A percentile compares a stretch with the other conserved stretches of the same genome.
Conservation (phyloP, 2,797 vertebrate species). For the Stomatorhinus walkeri region DNA sequence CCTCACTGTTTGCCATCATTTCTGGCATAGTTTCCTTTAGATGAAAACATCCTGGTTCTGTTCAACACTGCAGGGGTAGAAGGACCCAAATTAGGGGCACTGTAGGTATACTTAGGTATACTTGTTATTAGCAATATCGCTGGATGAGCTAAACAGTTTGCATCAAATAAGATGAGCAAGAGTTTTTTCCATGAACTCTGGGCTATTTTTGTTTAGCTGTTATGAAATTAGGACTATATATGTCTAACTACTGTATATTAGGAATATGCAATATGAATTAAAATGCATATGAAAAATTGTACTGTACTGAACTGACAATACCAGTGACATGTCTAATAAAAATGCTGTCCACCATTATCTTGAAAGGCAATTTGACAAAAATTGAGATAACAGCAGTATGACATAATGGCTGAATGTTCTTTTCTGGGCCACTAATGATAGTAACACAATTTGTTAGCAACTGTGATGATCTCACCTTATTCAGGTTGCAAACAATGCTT, state of each 20-base stretch:
- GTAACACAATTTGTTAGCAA: background rate
- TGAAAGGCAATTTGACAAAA: background rate
- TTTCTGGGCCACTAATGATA: background rate
- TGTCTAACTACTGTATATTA: background rate
- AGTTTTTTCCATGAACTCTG: background rate
- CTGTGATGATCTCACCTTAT: background rate
- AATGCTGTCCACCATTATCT: background rate
- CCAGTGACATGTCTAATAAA: background rate
- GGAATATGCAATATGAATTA: background rate
- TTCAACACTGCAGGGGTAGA: background rate
- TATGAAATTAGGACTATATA: background rate
- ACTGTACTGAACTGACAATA: background rate
- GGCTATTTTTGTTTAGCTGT: background rate
- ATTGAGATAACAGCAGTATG: background rate
- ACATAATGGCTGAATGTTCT: background rate
- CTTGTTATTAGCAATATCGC: background rate
- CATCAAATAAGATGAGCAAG: background rate
- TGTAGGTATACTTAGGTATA: background rate
- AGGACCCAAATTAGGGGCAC: background rate
- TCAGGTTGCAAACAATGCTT: background rate
- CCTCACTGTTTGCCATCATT: background rate
- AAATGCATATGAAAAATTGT: background rate
- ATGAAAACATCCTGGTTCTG: background rate
- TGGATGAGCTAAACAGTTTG: background rate
- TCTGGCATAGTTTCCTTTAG: background rate